Base-by-base conservation (phyloP, 2,888 invertebrate genomes). In the Campoplex capitator region DNA sequence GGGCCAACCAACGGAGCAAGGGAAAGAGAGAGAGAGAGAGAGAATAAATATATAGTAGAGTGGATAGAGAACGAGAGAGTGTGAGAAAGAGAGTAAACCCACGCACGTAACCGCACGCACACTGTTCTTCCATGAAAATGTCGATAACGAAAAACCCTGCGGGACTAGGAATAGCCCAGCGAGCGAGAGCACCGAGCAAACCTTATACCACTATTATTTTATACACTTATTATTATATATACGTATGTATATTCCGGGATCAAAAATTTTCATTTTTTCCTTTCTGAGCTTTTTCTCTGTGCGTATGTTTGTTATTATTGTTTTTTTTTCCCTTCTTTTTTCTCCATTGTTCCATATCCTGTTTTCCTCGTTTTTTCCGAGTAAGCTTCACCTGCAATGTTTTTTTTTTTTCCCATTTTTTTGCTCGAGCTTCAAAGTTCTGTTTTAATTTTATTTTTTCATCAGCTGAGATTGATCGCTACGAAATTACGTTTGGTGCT, bases 81-180 rank as follows among this genome's bases (percentile, higher is more conserved):
- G 38, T 65, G 48, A 48, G 16, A 56, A n/a, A 65, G 68, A 75
- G 80, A 77, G 76, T 62, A 71, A 70, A 85, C 87, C 81, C 84
- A 86, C 87, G 89, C 88, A 89, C 87, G 88, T 85, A 88, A 85
- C 88, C 87, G 85, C 89, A 88, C 88, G 87, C 89, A 88, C 84
- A 89, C 81, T 82, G 78, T 84, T 80, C 84, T 79, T 77, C 87
- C 88, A 92, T 91, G 92, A 93, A 94, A 94, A 94, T 94, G 94
- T 94, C 94, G 94, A 94, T 94, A 94, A 94, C 94, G 94, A 94
- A 94, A 94, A 94, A 94, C 93, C 94, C 85, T 86, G 87, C 87
- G 85, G 83, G 88, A 87, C 84, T 87, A 87, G 87, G 81, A 84
- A 87, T 87, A 84, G 87, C 82, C 82, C 87, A 84, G 81, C 82